Conservation (phyloP, 2,888 invertebrate genomes). For the Monopis laevigella region DNA sequence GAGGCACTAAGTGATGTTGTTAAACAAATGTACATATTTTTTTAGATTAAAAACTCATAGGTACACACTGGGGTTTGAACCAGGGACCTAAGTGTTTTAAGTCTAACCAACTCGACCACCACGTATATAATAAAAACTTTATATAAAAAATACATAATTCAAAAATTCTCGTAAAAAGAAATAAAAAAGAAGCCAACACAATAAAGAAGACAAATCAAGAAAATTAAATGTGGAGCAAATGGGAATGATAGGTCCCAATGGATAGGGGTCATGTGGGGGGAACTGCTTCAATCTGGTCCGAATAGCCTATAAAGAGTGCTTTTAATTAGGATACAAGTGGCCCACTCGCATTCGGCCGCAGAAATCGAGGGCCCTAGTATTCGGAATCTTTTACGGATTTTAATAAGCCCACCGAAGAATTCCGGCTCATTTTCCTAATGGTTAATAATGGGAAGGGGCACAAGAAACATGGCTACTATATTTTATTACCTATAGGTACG, state of each 20-base stretch:
- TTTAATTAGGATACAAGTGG: conserved; percentile 18
- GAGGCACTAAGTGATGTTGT: no score
- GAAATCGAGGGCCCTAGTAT: conserved; percentile 12
- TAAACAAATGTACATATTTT: no score
- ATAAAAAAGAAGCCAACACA: no score
- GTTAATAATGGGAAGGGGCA: conserved; percentile 1
- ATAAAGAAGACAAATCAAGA: conserved; percentile 9
- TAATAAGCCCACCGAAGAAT: conserved; percentile 11
- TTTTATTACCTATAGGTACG: no score
- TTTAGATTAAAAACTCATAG: no score
- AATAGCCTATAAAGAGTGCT: conserved; percentile 18
- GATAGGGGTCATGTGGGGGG: neutral
- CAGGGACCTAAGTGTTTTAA: no score
- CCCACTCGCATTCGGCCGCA: conserved; percentile 11
- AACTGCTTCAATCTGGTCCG: conserved; percentile 13
- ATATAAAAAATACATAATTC: no score
- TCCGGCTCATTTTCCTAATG: conserved; percentile 10
- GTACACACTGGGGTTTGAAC: no score
- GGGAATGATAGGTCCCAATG: conserved; percentile 7
- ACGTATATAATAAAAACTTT: no score
- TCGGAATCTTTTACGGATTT: conserved; percentile 12
- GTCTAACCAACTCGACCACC: no score
- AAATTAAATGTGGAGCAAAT: conserved; percentile 11
- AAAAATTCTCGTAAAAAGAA: no score
- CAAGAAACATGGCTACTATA: no score